Percentiles rank a stretch among this genome's conserved stretches.
These are phyloP conservation scores for Asobara japonica DNA, from an alignment of 1,140 invertebrate species.

Conservation along the genomic window DNA sequence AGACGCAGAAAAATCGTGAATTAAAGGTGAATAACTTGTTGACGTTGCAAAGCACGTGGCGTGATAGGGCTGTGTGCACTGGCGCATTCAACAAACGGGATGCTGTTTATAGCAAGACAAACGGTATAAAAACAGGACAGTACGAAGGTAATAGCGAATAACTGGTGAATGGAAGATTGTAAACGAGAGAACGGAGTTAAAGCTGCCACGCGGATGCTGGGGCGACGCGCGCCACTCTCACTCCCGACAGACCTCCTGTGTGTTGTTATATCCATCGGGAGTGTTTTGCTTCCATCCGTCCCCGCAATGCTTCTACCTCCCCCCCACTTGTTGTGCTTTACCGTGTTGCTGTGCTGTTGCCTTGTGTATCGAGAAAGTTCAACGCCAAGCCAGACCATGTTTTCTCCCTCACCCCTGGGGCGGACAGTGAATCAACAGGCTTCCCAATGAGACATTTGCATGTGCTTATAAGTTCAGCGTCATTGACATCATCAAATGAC, in stretches of 20 bases:
- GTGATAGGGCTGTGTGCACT: neutral
- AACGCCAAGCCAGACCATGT: slow-evolving; percentile 46
- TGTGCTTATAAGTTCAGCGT: neutral
- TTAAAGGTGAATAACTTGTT: neutral
- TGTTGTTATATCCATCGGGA: slow-evolving; percentile 51
- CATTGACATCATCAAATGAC: neutral
- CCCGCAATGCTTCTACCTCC: slow-evolving; percentile 49
- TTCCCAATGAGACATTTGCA: neutral
- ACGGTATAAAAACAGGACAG: slow-evolving; percentile 35
- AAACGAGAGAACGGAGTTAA: slow-evolving; percentile 35
- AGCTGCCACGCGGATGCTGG: slow-evolving; percentile 48
- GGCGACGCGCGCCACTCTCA: slow-evolving; percentile 53
- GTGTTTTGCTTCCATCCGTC: slow-evolving; percentile 42
- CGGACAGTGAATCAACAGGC: slow-evolving; percentile 43
- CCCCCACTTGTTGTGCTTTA: slow-evolving; percentile 63
- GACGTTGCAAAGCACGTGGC: neutral
- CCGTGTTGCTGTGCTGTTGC: slow-evolving; percentile 49
- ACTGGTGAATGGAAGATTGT: slow-evolving; percentile 36
- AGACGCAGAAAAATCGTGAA: neutral
- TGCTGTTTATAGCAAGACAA: slow-evolving; percentile 49
- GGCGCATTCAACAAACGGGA: slow-evolving; percentile 26
- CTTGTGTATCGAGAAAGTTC: slow-evolving; percentile 48
- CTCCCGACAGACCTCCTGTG: slow-evolving; percentile 12
- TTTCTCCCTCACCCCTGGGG: slow-evolving; percentile 32
- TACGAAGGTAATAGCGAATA: neutral